A percentile compares a stretch with the other conserved stretches of the same genome.
Conservation (phyloP, 1,140 invertebrate species). For the Bombus waltoni region DNA sequence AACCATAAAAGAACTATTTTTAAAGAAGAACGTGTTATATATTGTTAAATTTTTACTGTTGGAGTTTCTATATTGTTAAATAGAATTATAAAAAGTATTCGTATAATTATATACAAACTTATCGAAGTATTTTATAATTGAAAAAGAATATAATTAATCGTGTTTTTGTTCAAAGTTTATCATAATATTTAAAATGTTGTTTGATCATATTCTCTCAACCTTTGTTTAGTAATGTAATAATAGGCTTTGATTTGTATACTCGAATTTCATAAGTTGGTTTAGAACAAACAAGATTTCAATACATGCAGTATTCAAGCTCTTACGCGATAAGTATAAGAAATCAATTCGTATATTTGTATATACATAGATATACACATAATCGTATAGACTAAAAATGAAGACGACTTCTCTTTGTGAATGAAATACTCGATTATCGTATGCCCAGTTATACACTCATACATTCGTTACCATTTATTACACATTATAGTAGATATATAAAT, state of each 20-base stretch:
- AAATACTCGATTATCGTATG: conserved; percentile 33
- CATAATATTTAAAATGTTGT: background rate
- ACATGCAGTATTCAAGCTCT: conserved; percentile 19
- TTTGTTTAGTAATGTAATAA: background rate
- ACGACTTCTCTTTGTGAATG: conserved; percentile 1
- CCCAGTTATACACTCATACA: conserved; percentile 17
- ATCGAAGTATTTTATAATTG: background rate
- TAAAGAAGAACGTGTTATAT: background rate
- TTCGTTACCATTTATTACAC: conserved; percentile 45
- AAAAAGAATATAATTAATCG: background rate
- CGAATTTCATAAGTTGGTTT: background rate
- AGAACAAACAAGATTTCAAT: conserved; percentile 7
- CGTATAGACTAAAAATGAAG: background rate
- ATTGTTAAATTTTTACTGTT: conserved; percentile 28
- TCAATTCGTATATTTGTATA: background rate
- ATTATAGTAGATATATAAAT: conserved; percentile 11
- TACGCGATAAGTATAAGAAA: background rate
- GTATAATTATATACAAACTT: background rate
- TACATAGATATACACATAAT: background rate
- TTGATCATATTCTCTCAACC: background rate
- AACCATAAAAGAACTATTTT: background rate
- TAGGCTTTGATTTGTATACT: background rate
- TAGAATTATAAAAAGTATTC: conserved; percentile 8
- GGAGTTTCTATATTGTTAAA: conserved; percentile 10
- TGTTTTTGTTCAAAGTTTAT: conserved; percentile 12